These are phyloP conservation scores for Xestia xanthographa DNA, from an alignment of 2,888 invertebrate genomes.

Conservation along the genomic window DNA sequence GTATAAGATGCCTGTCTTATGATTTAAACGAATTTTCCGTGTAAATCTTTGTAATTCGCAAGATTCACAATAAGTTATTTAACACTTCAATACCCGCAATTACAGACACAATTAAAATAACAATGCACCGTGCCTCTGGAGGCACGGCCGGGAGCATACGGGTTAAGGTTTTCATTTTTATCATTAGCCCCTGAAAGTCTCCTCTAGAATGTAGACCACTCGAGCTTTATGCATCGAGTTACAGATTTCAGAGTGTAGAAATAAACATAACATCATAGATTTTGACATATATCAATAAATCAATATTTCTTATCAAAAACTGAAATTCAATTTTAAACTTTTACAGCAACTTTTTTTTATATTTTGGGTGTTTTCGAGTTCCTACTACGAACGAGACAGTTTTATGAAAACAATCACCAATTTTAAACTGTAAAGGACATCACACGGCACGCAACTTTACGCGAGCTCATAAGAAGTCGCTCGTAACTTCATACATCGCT, in stretches of 20 bases:
- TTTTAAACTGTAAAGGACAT: background rate
- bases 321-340: background rate
- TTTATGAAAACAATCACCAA: background rate
- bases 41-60: too few relatives aligned
- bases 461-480: background rate
- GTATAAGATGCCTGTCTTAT: slow-evolving; percentile 16
- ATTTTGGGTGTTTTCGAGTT: background rate
- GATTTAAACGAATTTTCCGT: too few relatives aligned
- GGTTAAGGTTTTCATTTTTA: background rate
- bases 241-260: background rate
- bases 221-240: background rate
- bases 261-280: background rate
- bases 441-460: background rate
- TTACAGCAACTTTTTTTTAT: background rate
- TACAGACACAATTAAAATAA: too few relatives aligned
- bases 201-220: background rate
- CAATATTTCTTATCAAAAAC: too few relatives aligned
- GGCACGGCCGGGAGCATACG: too few relatives aligned
- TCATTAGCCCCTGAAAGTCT: background rate
- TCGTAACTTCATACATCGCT: background rate
- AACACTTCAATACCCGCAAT: too few relatives aligned
- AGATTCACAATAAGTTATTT: too few relatives aligned
- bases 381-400: background rate
- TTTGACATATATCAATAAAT: background rate
- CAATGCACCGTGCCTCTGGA: too few relatives aligned